Percentiles rank a stretch among this genome's conserved stretches.
Evolutionary conservation across 2,113 vertebrate genomes (phyloP).

Genomic region (Anser brachyrhynchus): DNA sequence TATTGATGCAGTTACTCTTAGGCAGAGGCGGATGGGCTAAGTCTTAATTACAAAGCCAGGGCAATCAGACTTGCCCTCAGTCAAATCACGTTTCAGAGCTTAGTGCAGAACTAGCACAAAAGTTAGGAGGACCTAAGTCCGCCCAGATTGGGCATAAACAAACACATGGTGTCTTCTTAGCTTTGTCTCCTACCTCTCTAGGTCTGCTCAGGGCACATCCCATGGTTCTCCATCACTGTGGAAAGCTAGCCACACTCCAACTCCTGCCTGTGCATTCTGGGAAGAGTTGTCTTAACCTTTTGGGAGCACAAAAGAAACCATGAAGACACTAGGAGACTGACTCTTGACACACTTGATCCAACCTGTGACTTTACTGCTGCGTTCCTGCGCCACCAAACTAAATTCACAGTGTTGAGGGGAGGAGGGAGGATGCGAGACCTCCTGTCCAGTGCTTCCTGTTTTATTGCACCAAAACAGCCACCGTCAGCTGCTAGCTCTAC

Average conservation of each 20-base stretch:
- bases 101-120: neutral
- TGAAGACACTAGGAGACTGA: neutral
- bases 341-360: neutral
- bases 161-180: neutral
- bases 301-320: neutral
- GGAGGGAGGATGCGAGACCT: neutral
- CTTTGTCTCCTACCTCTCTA: neutral
- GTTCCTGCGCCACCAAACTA: neutral
- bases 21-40: neutral
- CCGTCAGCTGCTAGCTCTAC: neutral
- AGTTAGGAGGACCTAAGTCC: neutral
- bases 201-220: neutral
- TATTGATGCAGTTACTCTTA: constrained; percentile 9
- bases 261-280: neutral
- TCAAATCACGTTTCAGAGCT: constrained; percentile 29
- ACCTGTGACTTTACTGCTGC: neutral
- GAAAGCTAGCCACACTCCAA: neutral
- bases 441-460: neutral
- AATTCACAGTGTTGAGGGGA: neutral
- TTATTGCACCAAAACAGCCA: neutral
- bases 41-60: constrained; percentile 4
- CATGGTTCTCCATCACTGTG: neutral
- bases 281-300: neutral
- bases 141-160: neutral
- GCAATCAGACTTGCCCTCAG: constrained; percentile 9